phyloP scores from a whole-genome alignment of 1,140 invertebrate species.

The Ridgeia piscesae region DNA sequence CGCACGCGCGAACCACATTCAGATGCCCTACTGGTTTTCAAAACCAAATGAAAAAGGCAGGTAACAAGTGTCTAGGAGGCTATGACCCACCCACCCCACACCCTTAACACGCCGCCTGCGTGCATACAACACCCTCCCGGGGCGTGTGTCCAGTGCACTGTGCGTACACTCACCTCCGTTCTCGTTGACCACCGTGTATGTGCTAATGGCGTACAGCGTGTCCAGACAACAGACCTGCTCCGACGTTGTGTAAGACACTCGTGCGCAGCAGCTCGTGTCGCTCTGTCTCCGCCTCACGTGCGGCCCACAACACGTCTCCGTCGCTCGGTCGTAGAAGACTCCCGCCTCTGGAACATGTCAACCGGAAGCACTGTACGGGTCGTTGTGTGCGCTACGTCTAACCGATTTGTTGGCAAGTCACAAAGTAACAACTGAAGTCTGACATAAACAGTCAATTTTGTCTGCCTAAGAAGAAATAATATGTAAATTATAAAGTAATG shows the following conservation, averaged over 20 bases:
- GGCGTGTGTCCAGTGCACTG: not conserved
- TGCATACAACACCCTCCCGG: not conserved
- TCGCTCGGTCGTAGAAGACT: not conserved
- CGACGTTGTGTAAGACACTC: not conserved
- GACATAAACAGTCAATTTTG: no score
- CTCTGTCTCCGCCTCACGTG: not conserved
- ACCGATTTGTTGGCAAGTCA: no score
- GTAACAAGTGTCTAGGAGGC: no score
- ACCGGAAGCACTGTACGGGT: not conserved
- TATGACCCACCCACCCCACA: no score
- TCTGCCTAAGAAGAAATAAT: no score
- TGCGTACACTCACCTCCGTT: not conserved
- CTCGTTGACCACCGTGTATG: not conserved
- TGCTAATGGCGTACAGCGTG: not conserved
- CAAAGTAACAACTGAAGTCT: no score
- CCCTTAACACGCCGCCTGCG: no score
- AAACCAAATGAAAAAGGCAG: no score
- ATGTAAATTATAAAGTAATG: no score
- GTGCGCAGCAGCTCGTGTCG: not conserved
- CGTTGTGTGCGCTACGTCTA: not conserved
- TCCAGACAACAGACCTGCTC: not conserved
- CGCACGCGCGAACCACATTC: no score
- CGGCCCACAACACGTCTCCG: not conserved
- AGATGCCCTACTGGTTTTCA: no score
- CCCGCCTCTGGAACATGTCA: not conserved